phyloP scores from a whole-genome alignment of 2,113 vertebrate species.

The Camelus dromedarius region DNA sequence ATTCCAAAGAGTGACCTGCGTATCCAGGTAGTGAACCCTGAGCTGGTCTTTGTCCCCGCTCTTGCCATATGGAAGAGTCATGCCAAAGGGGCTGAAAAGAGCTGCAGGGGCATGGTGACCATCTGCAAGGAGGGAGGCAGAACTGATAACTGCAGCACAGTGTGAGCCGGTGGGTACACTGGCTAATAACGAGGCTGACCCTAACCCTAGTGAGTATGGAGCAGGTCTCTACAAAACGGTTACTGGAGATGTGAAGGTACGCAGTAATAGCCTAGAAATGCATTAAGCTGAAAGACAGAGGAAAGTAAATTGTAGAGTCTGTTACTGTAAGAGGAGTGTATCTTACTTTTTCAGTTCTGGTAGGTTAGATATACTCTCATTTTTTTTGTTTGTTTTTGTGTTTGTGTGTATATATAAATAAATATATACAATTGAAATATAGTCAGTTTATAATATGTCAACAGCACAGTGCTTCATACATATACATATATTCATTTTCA shows the following conservation, averaged over 20 bases:
- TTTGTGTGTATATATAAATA: no score
- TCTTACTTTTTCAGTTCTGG: not conserved
- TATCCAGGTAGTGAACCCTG: not conserved
- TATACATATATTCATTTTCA: no score
- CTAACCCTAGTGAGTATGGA: not conserved
- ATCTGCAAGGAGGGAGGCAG: not conserved
- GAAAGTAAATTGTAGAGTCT: not conserved
- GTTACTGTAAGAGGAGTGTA: not conserved
- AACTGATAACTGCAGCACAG: not conserved
- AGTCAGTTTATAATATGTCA: no score
- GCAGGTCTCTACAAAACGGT: not conserved
- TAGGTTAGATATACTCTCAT: not conserved
- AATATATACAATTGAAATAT: no score
- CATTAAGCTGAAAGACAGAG: not conserved
- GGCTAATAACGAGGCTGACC: not conserved
- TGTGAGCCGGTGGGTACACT: not conserved
- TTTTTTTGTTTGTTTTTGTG: not conserved
- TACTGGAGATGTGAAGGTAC: no score
- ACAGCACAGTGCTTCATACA: no score
- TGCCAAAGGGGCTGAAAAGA: slow-evolving; percentile 33
- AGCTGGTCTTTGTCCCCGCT: slow-evolving; percentile 38
- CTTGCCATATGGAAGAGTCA: not conserved
- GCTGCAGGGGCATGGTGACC: not conserved
- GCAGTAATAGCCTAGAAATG: not conserved
- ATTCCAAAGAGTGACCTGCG: slow-evolving; percentile 40